Base-by-base conservation (phyloP, 2,888 invertebrate genomes). In the Caenorhabditis imperialis region DNA sequence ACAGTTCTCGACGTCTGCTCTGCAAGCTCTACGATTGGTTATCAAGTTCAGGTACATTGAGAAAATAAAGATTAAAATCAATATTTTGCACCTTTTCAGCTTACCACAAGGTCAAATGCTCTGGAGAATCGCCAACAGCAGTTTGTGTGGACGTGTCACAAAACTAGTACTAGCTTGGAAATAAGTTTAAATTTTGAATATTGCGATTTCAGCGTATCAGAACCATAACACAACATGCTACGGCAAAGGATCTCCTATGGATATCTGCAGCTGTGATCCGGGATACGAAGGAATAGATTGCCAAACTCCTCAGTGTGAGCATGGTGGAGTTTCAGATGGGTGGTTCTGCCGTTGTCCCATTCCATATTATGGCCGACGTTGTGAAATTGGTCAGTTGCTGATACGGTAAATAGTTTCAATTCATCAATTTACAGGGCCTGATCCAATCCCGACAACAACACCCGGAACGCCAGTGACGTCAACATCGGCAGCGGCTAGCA, bases 211-310 rank as follows among this genome's bases (percentile, higher is more conserved):
- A 65, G 67, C 1, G 0, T 51, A 57, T 25, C 6, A 20, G 2
- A 48, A 44, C 12, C 18, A 22, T 20, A 10, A 2, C 2, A 54
- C 63, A 22, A 2, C 33, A 4, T 73, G 65, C 35, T 35, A 54
- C 1, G 55, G 61, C 33, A 37, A 54, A 10, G 65, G 73, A 7
- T 65, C 65, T 7, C 65, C 72, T 3, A n/a, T 18, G 0, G 1
- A 16, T 20, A 30, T 1, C 22, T 74, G 74, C 16, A 14, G 10
- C 0, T 74, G 74, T 60, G 50, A 69, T 23, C 0, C 1, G 0
- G 47, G 55, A 3, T 69, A 2, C 10, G 18, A 16, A 38, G 74
- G 74, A 42, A 57, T 74, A 3, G 61, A 63, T 10, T 74, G 74
- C 30, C 27, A 48, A 8, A 48, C 45, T 14, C 74, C 74, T 14